phyloP scores from a whole-genome alignment of 2,113 vertebrate species.

The Colistium nudipinnis region DNA sequence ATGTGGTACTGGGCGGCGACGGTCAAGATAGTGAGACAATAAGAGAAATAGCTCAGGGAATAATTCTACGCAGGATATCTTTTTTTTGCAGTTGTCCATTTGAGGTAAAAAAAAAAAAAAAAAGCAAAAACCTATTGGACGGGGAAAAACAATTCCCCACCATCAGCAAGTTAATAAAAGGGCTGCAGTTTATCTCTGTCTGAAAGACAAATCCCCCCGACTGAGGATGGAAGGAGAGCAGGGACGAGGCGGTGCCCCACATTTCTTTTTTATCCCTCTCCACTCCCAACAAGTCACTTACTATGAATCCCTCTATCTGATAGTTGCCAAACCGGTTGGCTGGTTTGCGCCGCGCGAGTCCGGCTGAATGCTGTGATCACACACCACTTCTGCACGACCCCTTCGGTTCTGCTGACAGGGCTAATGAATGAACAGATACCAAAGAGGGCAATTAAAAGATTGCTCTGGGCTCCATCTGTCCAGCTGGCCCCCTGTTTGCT shows the following conservation, averaged over 20 bases:
- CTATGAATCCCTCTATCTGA: conserved; percentile 42
- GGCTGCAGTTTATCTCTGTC: conserved; percentile 81
- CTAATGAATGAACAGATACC: conserved; percentile 65
- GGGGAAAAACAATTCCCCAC: conserved; percentile 71
- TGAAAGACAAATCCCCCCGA: conserved; percentile 79
- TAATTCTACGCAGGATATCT: conserved; percentile 64
- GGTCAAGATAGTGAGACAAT: conserved; percentile 38
- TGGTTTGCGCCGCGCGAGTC: conserved; percentile 23
- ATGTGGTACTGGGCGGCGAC: neutral
- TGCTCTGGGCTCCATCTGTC: conserved; percentile 62
- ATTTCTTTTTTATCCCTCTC: conserved; percentile 50
- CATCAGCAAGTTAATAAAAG: conserved; percentile 83
- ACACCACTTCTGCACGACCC: conserved; percentile 35
- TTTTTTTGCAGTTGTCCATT: conserved; percentile 65
- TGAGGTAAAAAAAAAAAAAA: no score
- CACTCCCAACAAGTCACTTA: conserved; percentile 59
- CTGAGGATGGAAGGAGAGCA: conserved; percentile 56
- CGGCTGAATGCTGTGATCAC: conserved; percentile 23
- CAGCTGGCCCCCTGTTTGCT: conserved; percentile 60
- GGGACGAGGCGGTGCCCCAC: conserved; percentile 54
- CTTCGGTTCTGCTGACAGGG: conserved; percentile 55
- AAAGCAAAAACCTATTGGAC: conserved; percentile 66
- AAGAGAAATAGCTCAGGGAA: conserved; percentile 45
- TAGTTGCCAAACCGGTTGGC: conserved; percentile 31
- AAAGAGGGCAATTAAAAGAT: conserved; percentile 55